Percentiles rank a stretch among this genome's conserved stretches.
phyloP scores from a whole-genome alignment of 2,888 invertebrate genomes.

The Cephalotes varians region DNA sequence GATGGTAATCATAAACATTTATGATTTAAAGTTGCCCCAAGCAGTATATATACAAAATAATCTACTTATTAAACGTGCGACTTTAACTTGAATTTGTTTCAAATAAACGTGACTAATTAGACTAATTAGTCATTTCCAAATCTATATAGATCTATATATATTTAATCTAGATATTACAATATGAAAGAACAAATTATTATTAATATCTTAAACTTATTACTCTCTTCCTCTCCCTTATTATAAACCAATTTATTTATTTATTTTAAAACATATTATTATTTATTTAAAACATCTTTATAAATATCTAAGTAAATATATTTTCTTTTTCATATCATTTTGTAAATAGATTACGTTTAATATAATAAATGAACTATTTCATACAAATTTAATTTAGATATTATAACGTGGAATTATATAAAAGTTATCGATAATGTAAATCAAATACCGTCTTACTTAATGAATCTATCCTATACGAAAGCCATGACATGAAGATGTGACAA shows the following conservation, averaged over 20 bases:
- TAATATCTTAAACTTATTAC: neutral
- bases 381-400: neutral
- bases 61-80: conserved; percentile 27
- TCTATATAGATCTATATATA: neutral
- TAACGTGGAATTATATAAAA: neutral
- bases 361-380: conserved; percentile 2
- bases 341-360: neutral
- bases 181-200: neutral
- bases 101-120: conserved; percentile 23
- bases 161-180: neutral
- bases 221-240: neutral
- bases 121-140: conserved; percentile 8
- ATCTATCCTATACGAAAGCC: neutral
- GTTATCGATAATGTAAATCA: neutral
- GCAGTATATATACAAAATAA: neutral
- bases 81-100: neutral
- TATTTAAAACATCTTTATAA: neutral
- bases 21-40: neutral
- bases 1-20: neutral
- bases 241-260: neutral
- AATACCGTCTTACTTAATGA: neutral
- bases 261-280: too few species aligned
- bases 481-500: neutral
- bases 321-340: neutral
- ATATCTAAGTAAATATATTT: neutral